Percentiles rank a stretch among this genome's conserved stretches.
Conservation (phyloP, 2,888 invertebrate species). For the Ellobium chinense region DNA sequence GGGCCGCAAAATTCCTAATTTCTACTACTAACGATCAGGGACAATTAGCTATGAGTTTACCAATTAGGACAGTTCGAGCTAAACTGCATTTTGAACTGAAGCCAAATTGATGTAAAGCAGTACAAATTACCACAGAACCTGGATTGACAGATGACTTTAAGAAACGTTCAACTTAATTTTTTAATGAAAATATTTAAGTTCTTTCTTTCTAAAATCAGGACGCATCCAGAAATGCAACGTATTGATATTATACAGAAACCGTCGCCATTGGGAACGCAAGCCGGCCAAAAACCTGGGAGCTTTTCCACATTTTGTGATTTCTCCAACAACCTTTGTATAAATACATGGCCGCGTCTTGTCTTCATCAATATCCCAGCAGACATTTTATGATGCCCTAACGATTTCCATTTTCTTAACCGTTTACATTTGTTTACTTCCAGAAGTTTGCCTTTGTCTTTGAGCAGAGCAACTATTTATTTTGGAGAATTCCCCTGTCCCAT, state of each 20-base stretch:
- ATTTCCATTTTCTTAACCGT: slow-evolving; percentile 28
- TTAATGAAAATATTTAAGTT: no score
- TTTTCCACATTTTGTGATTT: slow-evolving; percentile 7
- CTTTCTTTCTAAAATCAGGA: no score
- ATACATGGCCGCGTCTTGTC: not conserved
- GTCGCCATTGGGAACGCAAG: not conserved
- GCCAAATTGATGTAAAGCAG: no score
- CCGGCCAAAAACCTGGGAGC: not conserved
- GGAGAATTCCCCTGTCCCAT: slow-evolving; percentile 6
- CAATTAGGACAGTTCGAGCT: no score
- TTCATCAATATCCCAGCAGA: slow-evolving; percentile 33
- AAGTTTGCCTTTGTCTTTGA: slow-evolving; percentile 36
- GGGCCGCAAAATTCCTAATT: no score
- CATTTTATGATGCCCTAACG: slow-evolving; percentile 28
- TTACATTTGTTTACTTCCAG: slow-evolving; percentile 29
- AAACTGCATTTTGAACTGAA: no score
- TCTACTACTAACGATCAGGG: no score
- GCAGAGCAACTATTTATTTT: slow-evolving; percentile 42
- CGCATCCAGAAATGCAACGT: not conserved
- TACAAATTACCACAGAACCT: no score
- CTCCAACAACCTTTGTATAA: slow-evolving; percentile 28
- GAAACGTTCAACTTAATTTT: no score
- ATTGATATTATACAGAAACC: not conserved
- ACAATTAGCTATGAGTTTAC: no score
- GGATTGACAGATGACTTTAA: no score